These are phyloP conservation scores for Parelbella ahira DNA, from an alignment of 2,888 invertebrate species.

Conservation along the genomic window DNA sequence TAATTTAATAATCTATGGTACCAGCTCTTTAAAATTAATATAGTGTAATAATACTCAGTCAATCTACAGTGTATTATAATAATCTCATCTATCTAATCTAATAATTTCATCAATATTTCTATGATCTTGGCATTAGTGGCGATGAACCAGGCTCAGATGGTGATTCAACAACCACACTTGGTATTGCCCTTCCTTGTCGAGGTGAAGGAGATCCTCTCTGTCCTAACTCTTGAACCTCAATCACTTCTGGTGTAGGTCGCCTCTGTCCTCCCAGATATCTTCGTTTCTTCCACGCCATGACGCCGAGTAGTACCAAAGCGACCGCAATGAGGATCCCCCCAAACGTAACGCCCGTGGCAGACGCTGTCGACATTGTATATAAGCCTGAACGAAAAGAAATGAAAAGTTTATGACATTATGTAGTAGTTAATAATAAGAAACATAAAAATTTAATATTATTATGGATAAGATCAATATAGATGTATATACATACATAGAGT, in stretches of 20 bases:
- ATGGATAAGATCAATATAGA: too few relatives aligned
- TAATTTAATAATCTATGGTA: too few relatives aligned
- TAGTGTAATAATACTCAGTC: too few relatives aligned
- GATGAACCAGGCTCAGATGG: conserved; percentile 48
- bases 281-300: conserved; percentile 57
- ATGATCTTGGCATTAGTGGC: conserved; percentile 30
- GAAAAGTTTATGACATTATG: too few relatives aligned
- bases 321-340: conserved; percentile 47
- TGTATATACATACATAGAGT: too few relatives aligned
- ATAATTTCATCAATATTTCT: too few relatives aligned
- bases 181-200: conserved; percentile 34
- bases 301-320: conserved; percentile 45
- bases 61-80: too few relatives aligned
- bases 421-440: too few relatives aligned
- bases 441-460: too few relatives aligned
- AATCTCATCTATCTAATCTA: too few relatives aligned
- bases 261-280: conserved; percentile 43
- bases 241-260: conserved; percentile 36
- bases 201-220: conserved; percentile 30
- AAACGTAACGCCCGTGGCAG: conserved; percentile 57
- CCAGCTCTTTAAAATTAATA: too few relatives aligned
- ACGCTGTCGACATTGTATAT: conserved; percentile 65
- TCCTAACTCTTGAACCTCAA: conserved; percentile 44
- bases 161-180: conserved; percentile 46
- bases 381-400: conserved; percentile 45